Base-by-base conservation (phyloP, 2,797 vertebrate genomes). In the Pampus argenteus region DNA sequence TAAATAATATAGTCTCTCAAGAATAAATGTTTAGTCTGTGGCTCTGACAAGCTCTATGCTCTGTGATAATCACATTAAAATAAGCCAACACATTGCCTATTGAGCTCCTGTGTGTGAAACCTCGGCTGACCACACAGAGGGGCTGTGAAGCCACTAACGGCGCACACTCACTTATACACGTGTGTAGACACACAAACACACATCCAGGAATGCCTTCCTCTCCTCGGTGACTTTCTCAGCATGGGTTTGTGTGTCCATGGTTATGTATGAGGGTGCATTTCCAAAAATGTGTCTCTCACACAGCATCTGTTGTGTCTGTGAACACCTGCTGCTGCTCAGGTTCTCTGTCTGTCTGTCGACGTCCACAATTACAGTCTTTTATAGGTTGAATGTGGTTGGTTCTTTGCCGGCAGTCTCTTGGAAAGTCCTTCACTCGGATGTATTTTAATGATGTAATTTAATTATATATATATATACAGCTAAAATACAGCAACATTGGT, bases 261-360 rank as follows among this genome's bases (percentile, higher is more conserved):
- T 86, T 90, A 86, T 89, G 83, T 63, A 89, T 85, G 52, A 78
- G 36, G 69, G 70, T 61, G 66, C 52, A 62, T 65, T 76, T 63
- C 71, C 52, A 25, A 47, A 47, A 63, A 70, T 26, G 58, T 56
- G 66, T 78, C 76, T 86, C 75, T 71, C 74, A 63, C 77, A 66
- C 67, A 78, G 76, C 89, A 91, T 85, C 89, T 91, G 90, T 71
- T 88, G 78, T 78, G 76, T 84, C 73, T 66, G 74, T 45, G 65
- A 76, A 69, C 86, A 88, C 87, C 90, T 91, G 90, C 90, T 91
- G 90, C 90, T 89, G 84, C 81, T 87, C 79, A 73, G 76, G 62
- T 58, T 29, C 62, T 51, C 66, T 23, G 29, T 61, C 62, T 66
- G 50, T 68, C 63, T 29, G 38, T 36, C 61, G 20, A 54, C 38